Base-by-base conservation (phyloP, 1,140 invertebrate species). In the Sminthurides bifidus region DNA sequence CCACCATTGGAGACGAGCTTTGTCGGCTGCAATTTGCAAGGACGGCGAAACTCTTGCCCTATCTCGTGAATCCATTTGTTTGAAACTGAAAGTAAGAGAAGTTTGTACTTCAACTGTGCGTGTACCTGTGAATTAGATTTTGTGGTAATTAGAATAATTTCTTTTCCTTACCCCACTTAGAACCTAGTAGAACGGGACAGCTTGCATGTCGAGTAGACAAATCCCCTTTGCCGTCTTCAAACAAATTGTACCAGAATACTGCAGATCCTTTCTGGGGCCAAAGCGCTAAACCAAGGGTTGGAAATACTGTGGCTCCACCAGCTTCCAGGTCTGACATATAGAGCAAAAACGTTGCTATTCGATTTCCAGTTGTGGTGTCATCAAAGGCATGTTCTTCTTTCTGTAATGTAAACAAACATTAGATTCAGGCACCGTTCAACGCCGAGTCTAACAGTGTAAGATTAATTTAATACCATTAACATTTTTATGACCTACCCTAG, bases 61-160 rank as follows among this genome's bases (percentile, higher is more conserved):
- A 80, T 73, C 71, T 96, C 92, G 70, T 98, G 94, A 46, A 98
- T 83, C 95, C 95, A 98, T 76, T 97, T 97, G 74, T 98, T 98
- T 4, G 86, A 88, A 21, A 98, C 93, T 92, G 29, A 15, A 43
- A 37, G 43, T 10, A 48, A 53, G 33, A 26, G 37, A 31, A 46
- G 21, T n/a, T 21, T 3, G 37, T 14, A 53, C 4, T n/a, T 12
- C 19, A 2, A 43, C 2, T 1, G 26, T 14, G 12, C 3, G 17
- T 3, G 26, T 19, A 1, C 2, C 38, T 19, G 6, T 19, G n/a
- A 41, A 41, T 41, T 46, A 24, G 26, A 26, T 26, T 15, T 43
- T 38, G 21, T 33, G 2, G 26, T 69, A 19, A 41, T 19, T 19
- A 4, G 4, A 41, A 21, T 6, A 41, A 41, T 6, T 19, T 41